Conservation (phyloP, 2,113 vertebrate genomes). For the Sturnus vulgaris region DNA sequence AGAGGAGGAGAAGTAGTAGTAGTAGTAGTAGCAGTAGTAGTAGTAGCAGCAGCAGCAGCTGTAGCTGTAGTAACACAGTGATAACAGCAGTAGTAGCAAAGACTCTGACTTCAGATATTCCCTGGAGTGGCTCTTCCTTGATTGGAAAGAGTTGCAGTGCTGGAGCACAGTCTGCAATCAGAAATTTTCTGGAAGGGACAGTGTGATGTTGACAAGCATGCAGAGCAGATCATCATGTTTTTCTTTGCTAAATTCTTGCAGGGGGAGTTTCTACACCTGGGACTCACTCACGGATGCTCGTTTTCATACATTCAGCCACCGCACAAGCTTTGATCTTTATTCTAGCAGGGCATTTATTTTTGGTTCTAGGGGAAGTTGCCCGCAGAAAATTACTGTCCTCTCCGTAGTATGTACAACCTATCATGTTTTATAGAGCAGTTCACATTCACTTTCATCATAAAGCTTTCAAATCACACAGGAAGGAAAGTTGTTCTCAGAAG, state of each 20-base stretch:
- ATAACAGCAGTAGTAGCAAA: neutral
- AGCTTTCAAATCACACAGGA: neutral
- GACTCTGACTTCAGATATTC: neutral
- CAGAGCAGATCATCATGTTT: fast-evolving
- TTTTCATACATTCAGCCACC: neutral
- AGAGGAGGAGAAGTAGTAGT: neutral
- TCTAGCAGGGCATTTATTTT: neutral
- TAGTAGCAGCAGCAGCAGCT: neutral
- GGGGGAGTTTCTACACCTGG: neutral
- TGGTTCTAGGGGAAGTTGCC: neutral
- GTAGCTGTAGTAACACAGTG: neutral
- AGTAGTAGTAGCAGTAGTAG: neutral
- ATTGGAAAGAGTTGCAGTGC: neutral
- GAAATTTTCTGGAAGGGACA: neutral
- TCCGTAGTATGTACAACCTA: neutral
- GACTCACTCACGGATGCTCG: neutral
- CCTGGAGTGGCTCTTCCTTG: neutral
- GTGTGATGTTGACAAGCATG: fast-evolving
- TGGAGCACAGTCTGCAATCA: neutral
- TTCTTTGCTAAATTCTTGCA: neutral
- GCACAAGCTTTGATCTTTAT: neutral
- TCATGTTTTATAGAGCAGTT: neutral
- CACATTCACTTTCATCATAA: neutral
- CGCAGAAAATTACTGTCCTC: neutral
- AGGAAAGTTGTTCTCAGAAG: neutral